Base-by-base conservation (phyloP, 2,888 invertebrate genomes). In the Drosophila kanekoi region DNA sequence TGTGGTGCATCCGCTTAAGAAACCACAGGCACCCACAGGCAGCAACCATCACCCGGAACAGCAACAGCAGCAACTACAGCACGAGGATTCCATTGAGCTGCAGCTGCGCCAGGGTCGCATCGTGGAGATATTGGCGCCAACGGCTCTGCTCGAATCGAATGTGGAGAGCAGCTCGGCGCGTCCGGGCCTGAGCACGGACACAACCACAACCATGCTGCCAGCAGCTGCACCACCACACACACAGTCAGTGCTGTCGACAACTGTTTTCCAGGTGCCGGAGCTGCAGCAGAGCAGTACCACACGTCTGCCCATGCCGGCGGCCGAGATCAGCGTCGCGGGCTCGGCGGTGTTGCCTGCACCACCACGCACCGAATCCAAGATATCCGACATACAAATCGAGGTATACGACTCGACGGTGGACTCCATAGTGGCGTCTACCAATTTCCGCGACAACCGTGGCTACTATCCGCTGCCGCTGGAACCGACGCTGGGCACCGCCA, bases 381-480 rank as follows among this genome's bases (percentile, higher is more conserved):
- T 91, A 18, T 92, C 92, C 0, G 92, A 91, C 16, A 91, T 91
- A 51, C 92, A 92, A 75, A 91, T 91, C 28, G 92, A 91, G 40
- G 90, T 91, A 0, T 92, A 92, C 14, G 91, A 91, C 59, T 92
- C 92, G 0, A 92, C 92, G 0, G 77, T 91, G n/a, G 91, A 92
- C 10, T 91, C 92, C 1, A 91, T 92, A 8, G 76, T 91, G 14
- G 90, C 91, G 0, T 91, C 92, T 0, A 92, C 92, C 0, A 92
- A 91, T 54, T 92, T 92, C 62, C 90, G 91, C 4, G 90, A 91
- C 43, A 79, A 57, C 13, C 83, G 88, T 4, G 72, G 72, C 5
- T 81, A 64, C 56, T 83, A 80, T 35, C 58, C 77, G 1, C 53
- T 76, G 14, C 72, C 79, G 0, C 5, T 77, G 32, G 74, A 80